phyloP scores from a whole-genome alignment of 2,888 invertebrate species.

The Folsomia candida region DNA sequence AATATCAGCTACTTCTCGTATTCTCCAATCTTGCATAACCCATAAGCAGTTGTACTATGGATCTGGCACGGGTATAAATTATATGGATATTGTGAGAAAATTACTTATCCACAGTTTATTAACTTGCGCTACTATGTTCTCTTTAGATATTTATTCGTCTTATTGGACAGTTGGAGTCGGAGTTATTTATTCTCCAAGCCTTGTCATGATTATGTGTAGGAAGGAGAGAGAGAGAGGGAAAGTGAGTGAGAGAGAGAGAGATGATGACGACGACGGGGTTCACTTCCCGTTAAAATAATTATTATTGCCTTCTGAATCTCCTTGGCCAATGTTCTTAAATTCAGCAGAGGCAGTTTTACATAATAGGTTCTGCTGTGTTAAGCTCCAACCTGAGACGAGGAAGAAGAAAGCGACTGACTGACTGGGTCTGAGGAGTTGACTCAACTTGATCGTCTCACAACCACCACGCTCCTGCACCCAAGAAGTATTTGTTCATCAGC shows the following conservation, averaged over 20 bases:
- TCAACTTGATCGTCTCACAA: conserved; percentile 7
- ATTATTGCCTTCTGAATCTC: conserved; percentile 14
- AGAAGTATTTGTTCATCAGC: neutral
- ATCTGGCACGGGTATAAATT: too few species aligned
- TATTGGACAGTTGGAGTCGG: neutral
- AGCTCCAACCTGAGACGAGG: neutral
- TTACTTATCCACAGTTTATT: neutral
- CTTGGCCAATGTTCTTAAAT: conserved; percentile 4
- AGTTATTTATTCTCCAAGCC: neutral
- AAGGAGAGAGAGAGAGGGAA: neutral
- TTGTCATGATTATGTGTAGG: neutral
- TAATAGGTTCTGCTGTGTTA: conserved; percentile 1
- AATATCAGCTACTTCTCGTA: neutral
- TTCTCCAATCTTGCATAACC: neutral
- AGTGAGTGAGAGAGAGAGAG: neutral
- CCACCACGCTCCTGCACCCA: too few species aligned
- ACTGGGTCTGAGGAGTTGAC: neutral
- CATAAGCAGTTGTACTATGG: neutral
- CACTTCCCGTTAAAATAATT: conserved; percentile 18
- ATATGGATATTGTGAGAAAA: too few species aligned
- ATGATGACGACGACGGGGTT: neutral
- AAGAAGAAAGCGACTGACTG: neutral
- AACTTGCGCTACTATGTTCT: neutral
- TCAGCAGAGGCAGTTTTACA: conserved; percentile 11
- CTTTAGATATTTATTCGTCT: neutral